A percentile compares a stretch with the other conserved stretches of the same genome.
These are phyloP conservation scores for Psylliodes chrysocephalus DNA, from an alignment of 2,888 invertebrate genomes.

Conservation along the genomic window DNA sequence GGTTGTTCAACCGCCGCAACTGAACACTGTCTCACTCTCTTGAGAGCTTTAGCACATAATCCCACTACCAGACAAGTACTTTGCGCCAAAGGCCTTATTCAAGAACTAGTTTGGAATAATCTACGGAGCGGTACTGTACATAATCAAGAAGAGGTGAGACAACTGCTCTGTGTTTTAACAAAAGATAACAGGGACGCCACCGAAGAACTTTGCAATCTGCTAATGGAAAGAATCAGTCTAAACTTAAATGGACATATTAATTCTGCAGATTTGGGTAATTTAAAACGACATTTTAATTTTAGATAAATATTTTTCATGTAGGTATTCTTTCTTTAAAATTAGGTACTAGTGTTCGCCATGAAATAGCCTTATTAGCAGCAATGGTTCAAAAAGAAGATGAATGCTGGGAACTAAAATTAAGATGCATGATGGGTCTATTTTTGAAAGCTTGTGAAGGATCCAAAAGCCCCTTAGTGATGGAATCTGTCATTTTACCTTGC, in stretches of 20 bases:
- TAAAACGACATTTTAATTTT: not conserved
- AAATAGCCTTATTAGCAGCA: slow-evolving; percentile 88
- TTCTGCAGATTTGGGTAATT: slow-evolving; percentile 70
- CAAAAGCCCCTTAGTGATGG: slow-evolving; percentile 87
- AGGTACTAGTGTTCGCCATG: slow-evolving; percentile 83
- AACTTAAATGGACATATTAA: slow-evolving; percentile 80
- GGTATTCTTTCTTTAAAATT: slow-evolving; percentile 69
- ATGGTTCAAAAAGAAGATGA: slow-evolving; percentile 92
- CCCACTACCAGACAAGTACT: slow-evolving; percentile 78
- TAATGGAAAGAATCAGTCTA: slow-evolving; percentile 86
- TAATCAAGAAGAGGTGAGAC: slow-evolving; percentile 89
- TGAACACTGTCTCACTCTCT: slow-evolving; percentile 91
- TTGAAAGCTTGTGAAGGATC: slow-evolving; percentile 80
- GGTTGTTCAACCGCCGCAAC: slow-evolving; percentile 91
- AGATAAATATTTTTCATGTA: not conserved
- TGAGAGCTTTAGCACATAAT: slow-evolving; percentile 88
- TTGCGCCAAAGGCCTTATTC: slow-evolving; percentile 85
- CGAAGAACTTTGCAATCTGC: slow-evolving; percentile 82
- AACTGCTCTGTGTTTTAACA: slow-evolving; percentile 87
- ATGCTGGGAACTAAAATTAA: slow-evolving; percentile 93
- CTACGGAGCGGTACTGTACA: slow-evolving; percentile 82
- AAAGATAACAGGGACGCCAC: slow-evolving; percentile 86
- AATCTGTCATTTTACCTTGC: slow-evolving; percentile 92
- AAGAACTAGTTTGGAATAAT: slow-evolving; percentile 91
- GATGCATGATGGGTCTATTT: slow-evolving; percentile 89